phyloP scores from a whole-genome alignment of 1,140 invertebrate genomes.

The Bathynomus jamesi region DNA sequence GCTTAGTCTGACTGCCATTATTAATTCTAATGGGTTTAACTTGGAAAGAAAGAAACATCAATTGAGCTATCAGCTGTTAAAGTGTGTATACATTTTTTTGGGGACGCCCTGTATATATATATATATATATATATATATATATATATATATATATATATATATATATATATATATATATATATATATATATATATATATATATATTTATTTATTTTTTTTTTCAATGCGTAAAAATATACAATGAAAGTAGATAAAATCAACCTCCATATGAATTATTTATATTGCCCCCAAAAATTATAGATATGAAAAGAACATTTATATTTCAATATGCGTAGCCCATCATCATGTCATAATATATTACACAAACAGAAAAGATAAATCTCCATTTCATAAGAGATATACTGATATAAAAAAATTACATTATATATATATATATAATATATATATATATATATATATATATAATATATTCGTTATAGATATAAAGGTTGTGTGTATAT shows the following conservation, averaged over 20 bases:
- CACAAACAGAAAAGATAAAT: neutral
- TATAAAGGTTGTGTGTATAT: neutral
- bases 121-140: neutral
- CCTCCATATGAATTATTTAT: too few relatives aligned
- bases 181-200: neutral
- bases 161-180: neutral
- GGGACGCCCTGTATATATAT: neutral
- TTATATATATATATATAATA: neutral
- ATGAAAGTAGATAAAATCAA: neutral
- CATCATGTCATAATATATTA: too few relatives aligned
- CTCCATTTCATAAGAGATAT: neutral
- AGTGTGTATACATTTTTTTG: neutral
- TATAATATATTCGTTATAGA: neutral
- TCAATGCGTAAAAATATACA: neutral
- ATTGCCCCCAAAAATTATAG: neutral
- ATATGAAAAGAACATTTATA: neutral
- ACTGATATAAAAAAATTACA: neutral
- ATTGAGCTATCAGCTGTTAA: neutral
- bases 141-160: neutral
- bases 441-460: neutral
- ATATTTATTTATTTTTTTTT: neutral
- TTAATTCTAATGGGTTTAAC: neutral
- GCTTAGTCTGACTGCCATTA: neutral
- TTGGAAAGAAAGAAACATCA: neutral
- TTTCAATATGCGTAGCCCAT: neutral